Conservation (phyloP, 2,113 vertebrate species). For the Daboia siamensis region DNA sequence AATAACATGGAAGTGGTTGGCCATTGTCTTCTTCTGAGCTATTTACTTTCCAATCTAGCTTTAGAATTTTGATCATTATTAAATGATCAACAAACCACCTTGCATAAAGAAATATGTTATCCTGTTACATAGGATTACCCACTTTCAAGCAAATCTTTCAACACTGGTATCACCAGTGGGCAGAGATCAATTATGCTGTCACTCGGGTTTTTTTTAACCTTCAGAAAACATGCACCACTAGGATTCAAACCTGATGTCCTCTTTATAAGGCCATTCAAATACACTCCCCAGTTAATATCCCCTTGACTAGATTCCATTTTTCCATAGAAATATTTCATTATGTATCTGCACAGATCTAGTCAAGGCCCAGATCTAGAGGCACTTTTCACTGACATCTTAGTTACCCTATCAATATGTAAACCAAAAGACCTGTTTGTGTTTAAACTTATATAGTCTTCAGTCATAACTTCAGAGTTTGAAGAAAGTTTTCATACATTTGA, state of each 20-base stretch:
- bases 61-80: not conserved
- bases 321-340: not conserved
- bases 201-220: not conserved
- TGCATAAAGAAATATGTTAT: not conserved
- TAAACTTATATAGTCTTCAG: not conserved
- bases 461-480: not conserved
- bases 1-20: too few relatives aligned
- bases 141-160: not conserved
- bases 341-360: not conserved
- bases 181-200: not conserved
- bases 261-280: not conserved
- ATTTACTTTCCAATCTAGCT: too few relatives aligned
- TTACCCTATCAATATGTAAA: not conserved
- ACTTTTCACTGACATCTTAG: not conserved
- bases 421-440: not conserved
- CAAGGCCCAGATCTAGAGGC: not conserved
- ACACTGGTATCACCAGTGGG: not conserved
- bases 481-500: not conserved
- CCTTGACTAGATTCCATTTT: not conserved
- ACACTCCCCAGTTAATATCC: not conserved
- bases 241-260: not conserved
- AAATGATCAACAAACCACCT: not conserved
- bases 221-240: not conserved
- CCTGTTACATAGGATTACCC: not conserved
- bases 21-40: too few relatives aligned